phyloP scores from a whole-genome alignment of 2,797 vertebrate genomes.

The Myripristis murdjan region DNA sequence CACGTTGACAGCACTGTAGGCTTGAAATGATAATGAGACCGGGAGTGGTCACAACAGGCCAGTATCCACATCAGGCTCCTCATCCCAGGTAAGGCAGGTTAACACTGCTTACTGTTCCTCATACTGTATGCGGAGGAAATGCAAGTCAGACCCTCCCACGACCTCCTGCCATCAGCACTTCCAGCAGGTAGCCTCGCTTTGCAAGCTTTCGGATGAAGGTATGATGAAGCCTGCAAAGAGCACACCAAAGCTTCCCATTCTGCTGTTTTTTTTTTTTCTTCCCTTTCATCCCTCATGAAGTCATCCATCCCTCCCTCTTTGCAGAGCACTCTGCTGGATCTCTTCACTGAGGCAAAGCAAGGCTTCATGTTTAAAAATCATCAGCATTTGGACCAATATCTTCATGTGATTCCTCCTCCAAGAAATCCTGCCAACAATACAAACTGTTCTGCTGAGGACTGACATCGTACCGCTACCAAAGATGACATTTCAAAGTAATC shows the following conservation, averaged over 20 bases:
- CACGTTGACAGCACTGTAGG: not conserved
- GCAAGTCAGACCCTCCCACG: too few species aligned
- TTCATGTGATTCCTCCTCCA: conserved; percentile 15
- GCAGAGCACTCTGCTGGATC: conserved; percentile 17
- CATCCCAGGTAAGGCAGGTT: not conserved
- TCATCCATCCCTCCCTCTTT: not conserved
- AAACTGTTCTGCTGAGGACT: conserved; percentile 7
- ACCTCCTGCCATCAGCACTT: too few species aligned
- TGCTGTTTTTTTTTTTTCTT: conserved; percentile 13
- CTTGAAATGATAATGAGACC: conserved; percentile 42
- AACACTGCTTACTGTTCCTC: not conserved
- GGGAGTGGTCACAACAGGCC: conserved; percentile 8
- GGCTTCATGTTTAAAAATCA: conserved; percentile 39
- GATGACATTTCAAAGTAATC: conserved; percentile 48
- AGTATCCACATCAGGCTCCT: not conserved
- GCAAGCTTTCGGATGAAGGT: conserved; percentile 14
- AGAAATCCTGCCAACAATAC: conserved; percentile 7
- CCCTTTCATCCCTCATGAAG: conserved; percentile 47
- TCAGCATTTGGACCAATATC: conserved; percentile 14
- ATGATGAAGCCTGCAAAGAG: conserved; percentile 11
- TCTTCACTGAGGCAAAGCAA: conserved; percentile 13
- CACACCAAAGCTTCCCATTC: conserved; percentile 4
- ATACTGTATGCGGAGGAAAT: not conserved
- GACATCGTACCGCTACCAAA: not conserved
- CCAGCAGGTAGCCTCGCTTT: not conserved